Conservation (phyloP, 2,797 vertebrate genomes). For the Tympanoctomys barrerae region DNA sequence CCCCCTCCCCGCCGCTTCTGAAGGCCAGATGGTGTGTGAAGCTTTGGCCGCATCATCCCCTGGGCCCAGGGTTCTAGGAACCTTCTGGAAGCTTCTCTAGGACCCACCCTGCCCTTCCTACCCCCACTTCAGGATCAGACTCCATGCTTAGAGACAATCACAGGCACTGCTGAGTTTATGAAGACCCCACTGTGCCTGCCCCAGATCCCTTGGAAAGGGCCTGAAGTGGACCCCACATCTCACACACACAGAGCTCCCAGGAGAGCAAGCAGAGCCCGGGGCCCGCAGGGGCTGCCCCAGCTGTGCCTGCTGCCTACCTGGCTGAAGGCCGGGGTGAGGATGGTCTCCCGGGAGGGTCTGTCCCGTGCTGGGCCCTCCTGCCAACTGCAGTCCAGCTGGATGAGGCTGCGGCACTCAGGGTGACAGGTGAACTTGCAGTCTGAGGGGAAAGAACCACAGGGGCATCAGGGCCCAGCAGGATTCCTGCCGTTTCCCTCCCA, state of each 20-base stretch:
- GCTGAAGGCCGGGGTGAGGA: slow-evolving; percentile 70
- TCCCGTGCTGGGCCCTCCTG: slow-evolving; percentile 84
- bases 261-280: background rate
- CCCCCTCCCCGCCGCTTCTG: background rate
- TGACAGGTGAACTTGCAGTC: slow-evolving; percentile 98
- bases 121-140: background rate
- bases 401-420: slow-evolving; percentile 92
- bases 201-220: background rate
- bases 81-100: background rate
- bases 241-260: background rate
- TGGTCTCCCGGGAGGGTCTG: slow-evolving; percentile 87
- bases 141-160: background rate
- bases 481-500: background rate
- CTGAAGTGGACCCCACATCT: background rate
- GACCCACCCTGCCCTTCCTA: accelerated
- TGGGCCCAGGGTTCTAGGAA: background rate
- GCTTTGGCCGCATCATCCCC: background rate
- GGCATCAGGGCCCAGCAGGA: slow-evolving; percentile 35
- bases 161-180: background rate
- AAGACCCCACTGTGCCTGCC: background rate
- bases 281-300: background rate
- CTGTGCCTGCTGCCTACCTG: slow-evolving; percentile 83
- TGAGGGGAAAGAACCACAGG: slow-evolving; percentile 82
- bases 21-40: background rate
- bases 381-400: slow-evolving; percentile 95